Evolutionary conservation across 2,113 vertebrate species (phyloP).

Genomic region (Atherinomorus stipes): DNA sequence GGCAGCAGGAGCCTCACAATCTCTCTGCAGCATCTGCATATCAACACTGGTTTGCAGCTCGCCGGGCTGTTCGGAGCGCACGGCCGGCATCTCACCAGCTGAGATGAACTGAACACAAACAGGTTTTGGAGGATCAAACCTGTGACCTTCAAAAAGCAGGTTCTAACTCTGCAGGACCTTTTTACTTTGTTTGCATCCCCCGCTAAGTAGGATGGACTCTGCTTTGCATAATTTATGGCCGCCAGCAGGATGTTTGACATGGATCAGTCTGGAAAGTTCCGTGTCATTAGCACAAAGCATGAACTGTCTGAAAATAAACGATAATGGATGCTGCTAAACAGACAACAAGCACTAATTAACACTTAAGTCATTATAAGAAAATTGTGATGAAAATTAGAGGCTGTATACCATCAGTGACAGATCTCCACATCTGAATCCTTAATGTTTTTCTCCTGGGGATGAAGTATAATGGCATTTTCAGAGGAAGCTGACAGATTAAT

Average conservation of each 20-base stretch:
- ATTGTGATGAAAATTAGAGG: conserved; percentile 53
- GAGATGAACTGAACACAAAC: not conserved
- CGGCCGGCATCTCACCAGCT: not conserved
- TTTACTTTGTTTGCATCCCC: conserved; percentile 40
- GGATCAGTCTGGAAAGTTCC: conserved; percentile 50
- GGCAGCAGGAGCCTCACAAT: not conserved
- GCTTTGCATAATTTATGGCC: conserved; percentile 52
- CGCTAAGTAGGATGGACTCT: not conserved
- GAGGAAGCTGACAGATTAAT: conserved; percentile 39
- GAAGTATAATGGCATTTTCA: conserved; percentile 33
- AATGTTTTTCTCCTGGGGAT: conserved; percentile 15
- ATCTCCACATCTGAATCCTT: conserved; percentile 23
- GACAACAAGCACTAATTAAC: conserved; percentile 67
- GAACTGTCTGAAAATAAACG: conserved; percentile 65
- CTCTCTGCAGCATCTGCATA: not conserved
- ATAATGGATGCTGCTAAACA: conserved; percentile 48
- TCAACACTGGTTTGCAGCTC: conserved; percentile 12
- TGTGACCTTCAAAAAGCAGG: conserved; percentile 21
- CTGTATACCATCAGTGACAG: conserved; percentile 39
- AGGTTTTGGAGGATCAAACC: conserved; percentile 3
- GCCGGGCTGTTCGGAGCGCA: not conserved
- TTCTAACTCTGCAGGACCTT: not conserved
- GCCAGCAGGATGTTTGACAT: conserved; percentile 51
- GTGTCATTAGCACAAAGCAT: conserved; percentile 59
- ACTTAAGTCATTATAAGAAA: conserved; percentile 53